Conservation (phyloP, 2,797 vertebrate genomes). For the Spinus pinus region DNA sequence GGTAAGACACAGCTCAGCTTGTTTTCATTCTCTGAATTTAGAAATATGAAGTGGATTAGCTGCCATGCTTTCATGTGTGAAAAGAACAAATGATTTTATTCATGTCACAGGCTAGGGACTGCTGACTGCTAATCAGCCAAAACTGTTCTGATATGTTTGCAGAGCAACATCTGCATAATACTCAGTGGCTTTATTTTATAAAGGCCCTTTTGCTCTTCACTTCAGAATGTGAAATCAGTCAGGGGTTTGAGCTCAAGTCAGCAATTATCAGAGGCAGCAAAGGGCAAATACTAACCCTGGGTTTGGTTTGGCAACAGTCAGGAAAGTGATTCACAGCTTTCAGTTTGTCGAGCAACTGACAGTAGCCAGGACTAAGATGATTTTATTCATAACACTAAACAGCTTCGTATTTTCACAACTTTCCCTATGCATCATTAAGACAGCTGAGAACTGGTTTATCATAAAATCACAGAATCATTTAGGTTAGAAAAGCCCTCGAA, state of each 20-base stretch:
- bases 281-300: conserved; percentile 12
- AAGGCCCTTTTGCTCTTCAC: conserved; percentile 40
- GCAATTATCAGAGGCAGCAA: conserved; percentile 52
- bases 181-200: conserved; percentile 46
- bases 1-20: conserved; percentile 18
- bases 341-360: background rate
- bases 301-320: conserved; percentile 3
- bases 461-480: background rate
- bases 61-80: conserved; percentile 44
- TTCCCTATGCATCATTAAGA: background rate
- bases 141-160: conserved; percentile 33
- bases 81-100: conserved; percentile 54
- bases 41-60: conserved; percentile 45
- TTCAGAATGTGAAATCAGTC: conserved; percentile 46
- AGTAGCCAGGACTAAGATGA: background rate
- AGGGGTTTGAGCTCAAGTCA: conserved; percentile 40
- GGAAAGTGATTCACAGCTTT: conserved; percentile 9
- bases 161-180: conserved; percentile 54
- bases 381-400: background rate
- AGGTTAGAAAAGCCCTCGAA: background rate
- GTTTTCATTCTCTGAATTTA: background rate
- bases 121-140: conserved; percentile 49
- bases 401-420: background rate
- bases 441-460: background rate
- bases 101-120: conserved; percentile 27